Evolutionary conservation across 2,113 vertebrate species (phyloP).

Genomic region (Phrynosoma platyrhinos): DNA sequence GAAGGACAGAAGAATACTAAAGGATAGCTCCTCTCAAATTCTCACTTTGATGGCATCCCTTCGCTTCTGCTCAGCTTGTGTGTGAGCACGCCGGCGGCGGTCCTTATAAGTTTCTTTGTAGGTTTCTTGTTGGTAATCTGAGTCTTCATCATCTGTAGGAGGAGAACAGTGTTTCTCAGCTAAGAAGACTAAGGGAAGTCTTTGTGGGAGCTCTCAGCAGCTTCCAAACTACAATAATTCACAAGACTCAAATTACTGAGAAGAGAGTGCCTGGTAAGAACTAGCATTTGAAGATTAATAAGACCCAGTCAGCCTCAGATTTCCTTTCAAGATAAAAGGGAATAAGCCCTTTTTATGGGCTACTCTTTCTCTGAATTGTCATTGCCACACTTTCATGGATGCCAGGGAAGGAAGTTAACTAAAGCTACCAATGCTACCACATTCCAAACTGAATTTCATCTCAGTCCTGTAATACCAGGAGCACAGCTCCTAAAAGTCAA

Average conservation of each 20-base stretch:
- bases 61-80: constrained; percentile 95
- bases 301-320: not conserved
- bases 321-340: not conserved
- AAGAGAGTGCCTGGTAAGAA: not conserved
- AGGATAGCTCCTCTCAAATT: fast-evolving
- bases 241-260: not conserved
- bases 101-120: constrained; percentile 94
- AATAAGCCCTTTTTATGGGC: no score
- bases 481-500: not conserved
- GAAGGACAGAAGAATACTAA: fast-evolving
- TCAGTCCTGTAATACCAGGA: not conserved
- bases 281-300: not conserved
- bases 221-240: not conserved
- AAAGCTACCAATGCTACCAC: no score
- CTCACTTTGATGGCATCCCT: constrained; percentile 94
- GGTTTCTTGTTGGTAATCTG: constrained; percentile 92
- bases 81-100: constrained; percentile 90
- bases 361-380: no score
- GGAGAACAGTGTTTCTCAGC: fast-evolving
- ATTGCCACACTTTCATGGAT: not conserved
- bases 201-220: not conserved
- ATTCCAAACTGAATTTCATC: not conserved
- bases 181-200: constrained; percentile 7
- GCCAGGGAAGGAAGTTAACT: no score
- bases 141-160: constrained; percentile 93